Evolutionary conservation across 2,797 vertebrate genomes (phyloP).

Genomic region (Myioborus melanocephalus): DNA sequence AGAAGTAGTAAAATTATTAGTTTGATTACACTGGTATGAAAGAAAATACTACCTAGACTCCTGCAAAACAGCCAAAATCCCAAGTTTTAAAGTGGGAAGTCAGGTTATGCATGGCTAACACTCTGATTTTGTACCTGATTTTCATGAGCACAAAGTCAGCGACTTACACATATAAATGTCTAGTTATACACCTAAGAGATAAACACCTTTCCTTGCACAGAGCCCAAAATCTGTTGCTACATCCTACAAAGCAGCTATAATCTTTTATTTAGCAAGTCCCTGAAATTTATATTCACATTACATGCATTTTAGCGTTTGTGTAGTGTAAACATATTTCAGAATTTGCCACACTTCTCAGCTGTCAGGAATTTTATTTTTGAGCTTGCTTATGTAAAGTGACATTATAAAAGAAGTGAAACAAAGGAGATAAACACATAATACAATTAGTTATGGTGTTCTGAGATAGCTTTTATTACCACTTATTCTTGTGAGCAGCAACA

Average conservation of each 20-base stretch:
- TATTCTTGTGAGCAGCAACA: not conserved
- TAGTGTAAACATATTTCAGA: not conserved
- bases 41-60: not conserved
- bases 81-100: not conserved
- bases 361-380: not conserved
- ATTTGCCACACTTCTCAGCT: not conserved
- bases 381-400: not conserved
- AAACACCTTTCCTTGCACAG: not conserved
- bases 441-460: not conserved
- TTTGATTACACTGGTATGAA: not conserved
- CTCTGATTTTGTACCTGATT: not conserved
- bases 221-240: not conserved
- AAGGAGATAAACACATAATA: not conserved
- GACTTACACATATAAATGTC: not conserved
- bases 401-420: not conserved
- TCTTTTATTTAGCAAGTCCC: not conserved
- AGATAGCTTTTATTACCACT: not conserved
- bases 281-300: not conserved
- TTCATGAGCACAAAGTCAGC: not conserved
- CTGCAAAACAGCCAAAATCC: not conserved
- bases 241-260: not conserved
- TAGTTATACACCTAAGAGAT: not conserved
- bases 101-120: not conserved
- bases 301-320: not conserved
- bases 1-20: not conserved